phyloP scores from a whole-genome alignment of 2,888 invertebrate species.

The Homarus gammarus region DNA sequence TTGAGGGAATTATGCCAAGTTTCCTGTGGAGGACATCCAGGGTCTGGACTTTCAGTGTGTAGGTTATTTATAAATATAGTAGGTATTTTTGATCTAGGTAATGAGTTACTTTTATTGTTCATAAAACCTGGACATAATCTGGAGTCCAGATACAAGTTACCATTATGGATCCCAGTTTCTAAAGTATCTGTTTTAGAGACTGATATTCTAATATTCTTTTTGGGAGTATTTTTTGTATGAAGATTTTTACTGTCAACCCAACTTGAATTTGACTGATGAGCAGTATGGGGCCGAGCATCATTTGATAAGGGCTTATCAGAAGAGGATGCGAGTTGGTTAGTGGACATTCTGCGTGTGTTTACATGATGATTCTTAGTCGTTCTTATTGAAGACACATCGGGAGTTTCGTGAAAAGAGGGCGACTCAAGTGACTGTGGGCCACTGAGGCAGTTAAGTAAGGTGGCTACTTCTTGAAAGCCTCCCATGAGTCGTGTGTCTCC shows the following conservation, averaged over 20 bases:
- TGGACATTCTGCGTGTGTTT: neutral
- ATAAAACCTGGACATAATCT: neutral
- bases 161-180: constrained; percentile 15
- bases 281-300: neutral
- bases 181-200: constrained; percentile 3
- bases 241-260: neutral
- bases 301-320: neutral
- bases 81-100: neutral
- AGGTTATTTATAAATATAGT: constrained; percentile 11
- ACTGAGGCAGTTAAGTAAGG: constrained; percentile 68
- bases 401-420: neutral
- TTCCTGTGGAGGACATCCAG: neutral
- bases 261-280: neutral
- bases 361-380: neutral
- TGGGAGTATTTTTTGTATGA: neutral
- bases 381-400: neutral
- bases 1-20: constrained; percentile 13
- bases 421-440: constrained; percentile 4
- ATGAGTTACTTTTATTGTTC: constrained; percentile 4
- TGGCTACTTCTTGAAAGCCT: constrained; percentile 70
- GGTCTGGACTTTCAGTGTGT: neutral
- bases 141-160: too few relatives aligned
- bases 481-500: constrained; percentile 43
- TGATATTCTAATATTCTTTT: neutral
- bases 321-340: neutral